Base-by-base conservation (phyloP, 64 coral and sea anemone species). In the Actinia tenebrosa region DNA sequence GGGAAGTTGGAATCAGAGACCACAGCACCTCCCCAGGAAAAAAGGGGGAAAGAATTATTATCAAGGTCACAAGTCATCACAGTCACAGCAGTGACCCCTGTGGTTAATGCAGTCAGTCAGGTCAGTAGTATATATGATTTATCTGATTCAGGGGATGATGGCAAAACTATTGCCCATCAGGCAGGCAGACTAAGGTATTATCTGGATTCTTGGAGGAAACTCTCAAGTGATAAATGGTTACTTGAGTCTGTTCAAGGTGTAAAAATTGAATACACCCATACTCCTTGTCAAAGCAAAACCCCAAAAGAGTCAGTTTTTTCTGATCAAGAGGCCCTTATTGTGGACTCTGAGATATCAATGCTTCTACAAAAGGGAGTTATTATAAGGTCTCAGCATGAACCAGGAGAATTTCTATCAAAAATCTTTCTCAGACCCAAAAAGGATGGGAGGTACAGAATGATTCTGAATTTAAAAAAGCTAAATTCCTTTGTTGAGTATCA, bases 401-500 rank as follows among this genome's bases (percentile, higher is more conserved):
- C 54, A 23, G 80, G 64, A 78, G 86, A 89, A 88, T 92, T 61
- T 45, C 5, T 89, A 19, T 89, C 84, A 37, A 83, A 52, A 45
- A 89, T 84, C 42, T 84, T 89, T 84, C 61, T 78, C 75, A 30
- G 75, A 14, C 75, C 75, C 5, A 78, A 78, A 59, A 91, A 86
- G 60, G 78, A 61, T 20, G 79, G 43, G 82, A 80, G 18, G 18
- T 64, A 64, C 61, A 64, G 61, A 64, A 64, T 64, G 61, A 89
- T 89, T n/a, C 58, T 89, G 14, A 89, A 89, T 64, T 60, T 89
- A 84, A 89, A 80, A 64, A 64, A 80, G 45, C 61, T 84, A 69
- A 89, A 89, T 50, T 13, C 13, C 15, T 46, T 61, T 84, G 79
- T 89, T 26, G 20, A 16, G 45, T 83, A 83, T 61, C 79, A 83